Evolutionary conservation across 1,140 invertebrate genomes (phyloP), one percentile per base, ranked within the genome.

Genomic region (Arctopsyche grandis): DNA sequence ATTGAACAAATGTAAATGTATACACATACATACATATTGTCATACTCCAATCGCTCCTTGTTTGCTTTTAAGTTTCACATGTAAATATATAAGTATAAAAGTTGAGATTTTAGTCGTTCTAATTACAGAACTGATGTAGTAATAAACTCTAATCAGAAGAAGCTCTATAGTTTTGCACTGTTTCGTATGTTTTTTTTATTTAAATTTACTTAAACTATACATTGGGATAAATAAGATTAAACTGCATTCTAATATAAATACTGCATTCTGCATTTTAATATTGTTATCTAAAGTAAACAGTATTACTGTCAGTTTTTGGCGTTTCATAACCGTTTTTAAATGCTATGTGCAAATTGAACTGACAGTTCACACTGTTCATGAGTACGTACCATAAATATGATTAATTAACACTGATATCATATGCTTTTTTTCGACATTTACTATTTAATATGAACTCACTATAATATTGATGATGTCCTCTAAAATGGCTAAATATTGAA

Each of bases 21-120:
- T 38, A 70, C 26, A 29, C 19, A 21, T 22, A 66, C 60, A 26
- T 66, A 66, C 60, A 66, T 66, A 66, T 66, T 66, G 60, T 66
- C 60, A 66, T 66, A 26, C 60, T 66, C 60, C 60, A 26, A 26
- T 66, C 60, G 14, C 7, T 22, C 60, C 21, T 16, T 26, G 21
- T 22, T 66, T 21, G 10, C 10, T n/a, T n/a, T 56, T 21, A 4
- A 1, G 1, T 56, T 56, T 56, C 10, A 4, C 19, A 5, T 66
- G 21, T 66, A 26, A 66, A 22, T 66, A 26, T 22, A 38, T 52
- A 52, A 14, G 16, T 52, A 52, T 12, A 52, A 52, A 52, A 52
- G 48, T 52, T 26, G 60, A 12, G 21, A 66, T 66, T 26, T 60
- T 22, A 21, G 21, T 66, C 12, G 21, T 52, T 52, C 48, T 52